Base-by-base conservation (phyloP, 2,888 invertebrate species). In the Cybosia mesomella region DNA sequence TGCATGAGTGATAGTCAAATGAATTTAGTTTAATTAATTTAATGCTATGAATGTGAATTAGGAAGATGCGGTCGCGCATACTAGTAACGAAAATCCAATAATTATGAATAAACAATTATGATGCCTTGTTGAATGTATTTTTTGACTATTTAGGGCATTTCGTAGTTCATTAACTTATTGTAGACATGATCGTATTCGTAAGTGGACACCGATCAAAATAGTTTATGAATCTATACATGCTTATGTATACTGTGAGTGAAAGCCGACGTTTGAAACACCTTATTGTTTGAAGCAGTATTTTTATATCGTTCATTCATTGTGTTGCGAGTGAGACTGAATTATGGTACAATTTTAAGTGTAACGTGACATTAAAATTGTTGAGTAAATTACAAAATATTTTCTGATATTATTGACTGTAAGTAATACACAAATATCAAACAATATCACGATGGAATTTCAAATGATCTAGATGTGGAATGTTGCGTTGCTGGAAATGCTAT, bases 11-110 rank as follows among this genome's bases (percentile, higher is more conserved):
- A 93, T 94, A 94, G 94, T 92, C 93, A 92, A 92, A 92, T 92
- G 91, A 90, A 91, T 91, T 92, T 94, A 94, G 94, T 91, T 91
- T 92, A 92, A 92, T 92, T 90, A 89, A 87, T 94, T 94, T 94
- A 93, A 87, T 87, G 90, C 83, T 91, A 92, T 93, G 92, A 93
- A 93, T 93, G 94, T 90, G 82, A 83, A 87, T 92, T 95, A 95
- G 89, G 92, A 94, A 93, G 85, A 92, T 95, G 95, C 95, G 94
- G 94, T 94, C 94, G 95, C 94, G 95, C 95, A 95, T 92, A 93
- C 87, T 95, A 95, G 92, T 93, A 88, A 94, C 94, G 94, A 94
- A 92, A 93, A 94, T 94, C 94, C 94, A 94, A 95, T 94, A 95
- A 94, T 93, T 91, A 94, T 89, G 91, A 88, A 91, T 91, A 88